These are phyloP conservation scores for Hycleus phaleratus DNA, from an alignment of 1,140 invertebrate species.

Conservation along the genomic window DNA sequence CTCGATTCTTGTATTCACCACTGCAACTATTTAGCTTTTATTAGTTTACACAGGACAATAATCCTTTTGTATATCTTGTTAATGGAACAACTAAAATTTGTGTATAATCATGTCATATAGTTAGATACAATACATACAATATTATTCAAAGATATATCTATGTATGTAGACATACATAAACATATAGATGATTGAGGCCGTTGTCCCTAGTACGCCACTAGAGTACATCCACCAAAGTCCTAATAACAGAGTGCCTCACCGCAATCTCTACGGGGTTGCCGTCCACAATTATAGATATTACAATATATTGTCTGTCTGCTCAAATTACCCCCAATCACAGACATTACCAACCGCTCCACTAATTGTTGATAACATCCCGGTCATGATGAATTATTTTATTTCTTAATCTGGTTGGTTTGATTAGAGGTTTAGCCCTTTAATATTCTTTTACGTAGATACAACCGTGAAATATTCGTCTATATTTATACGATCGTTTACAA, in stretches of 20 bases:
- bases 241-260: slow-evolving; percentile 27
- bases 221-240: not conserved
- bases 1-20: not conserved
- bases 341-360: slow-evolving; percentile 26
- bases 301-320: slow-evolving; percentile 33
- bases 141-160: no score
- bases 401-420: slow-evolving; percentile 22
- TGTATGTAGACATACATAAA: no score
- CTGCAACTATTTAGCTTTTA: not conserved
- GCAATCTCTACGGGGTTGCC: slow-evolving; percentile 32
- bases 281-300: slow-evolving; percentile 34
- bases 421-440: slow-evolving; percentile 16
- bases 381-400: slow-evolving; percentile 23
- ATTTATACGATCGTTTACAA: no score
- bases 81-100: no score
- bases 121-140: no score
- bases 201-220: not conserved
- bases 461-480: no score
- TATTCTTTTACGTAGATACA: not conserved
- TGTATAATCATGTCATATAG: no score
- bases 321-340: slow-evolving; percentile 31
- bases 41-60: no score
- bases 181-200: not conserved
- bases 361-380: slow-evolving; percentile 30
- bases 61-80: no score